Conservation (phyloP, 2,797 vertebrate genomes). For the Champsocephalus esox region DNA sequence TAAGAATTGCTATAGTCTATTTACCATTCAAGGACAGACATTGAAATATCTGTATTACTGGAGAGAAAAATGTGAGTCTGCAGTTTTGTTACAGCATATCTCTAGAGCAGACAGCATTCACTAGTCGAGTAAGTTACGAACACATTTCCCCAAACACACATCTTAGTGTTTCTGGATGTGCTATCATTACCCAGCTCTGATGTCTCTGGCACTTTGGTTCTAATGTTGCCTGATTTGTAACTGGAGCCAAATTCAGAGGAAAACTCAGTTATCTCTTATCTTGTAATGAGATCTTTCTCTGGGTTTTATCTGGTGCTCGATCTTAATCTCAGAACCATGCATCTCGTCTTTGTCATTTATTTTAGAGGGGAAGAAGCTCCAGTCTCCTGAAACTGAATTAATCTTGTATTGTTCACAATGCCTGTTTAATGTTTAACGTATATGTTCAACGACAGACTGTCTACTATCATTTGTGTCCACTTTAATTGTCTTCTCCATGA, state of each 20-base stretch:
- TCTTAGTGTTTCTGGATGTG: slow-evolving; percentile 5
- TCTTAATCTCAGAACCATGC: slow-evolving; percentile 31
- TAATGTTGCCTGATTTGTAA: slow-evolving; percentile 26
- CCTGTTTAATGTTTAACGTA: too few relatives aligned
- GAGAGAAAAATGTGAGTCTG: neutral
- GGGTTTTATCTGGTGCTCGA: slow-evolving; percentile 30
- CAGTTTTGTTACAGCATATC: slow-evolving; percentile 5
- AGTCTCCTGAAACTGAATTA: too few relatives aligned
- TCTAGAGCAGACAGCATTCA: slow-evolving; percentile 4
- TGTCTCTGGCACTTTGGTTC: slow-evolving; percentile 14
- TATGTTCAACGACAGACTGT: too few relatives aligned
- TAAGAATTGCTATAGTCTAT: neutral
- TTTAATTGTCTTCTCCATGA: too few relatives aligned
- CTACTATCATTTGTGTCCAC: too few relatives aligned
- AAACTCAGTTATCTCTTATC: slow-evolving; percentile 19
- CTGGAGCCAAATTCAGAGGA: slow-evolving; percentile 26
- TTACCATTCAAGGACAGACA: neutral
- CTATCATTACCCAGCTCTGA: slow-evolving; percentile 16
- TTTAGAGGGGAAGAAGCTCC: slow-evolving; percentile 13
- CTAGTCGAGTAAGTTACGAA: neutral
- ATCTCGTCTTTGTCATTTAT: slow-evolving; percentile 40
- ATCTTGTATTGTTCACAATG: too few relatives aligned
- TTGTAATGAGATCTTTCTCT: slow-evolving; percentile 44
- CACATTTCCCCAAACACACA: slow-evolving; percentile 10
- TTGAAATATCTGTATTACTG: neutral